Evolutionary conservation across 1,140 invertebrate species (phyloP).

Genomic region (Sitodiplosis mosellana): DNA sequence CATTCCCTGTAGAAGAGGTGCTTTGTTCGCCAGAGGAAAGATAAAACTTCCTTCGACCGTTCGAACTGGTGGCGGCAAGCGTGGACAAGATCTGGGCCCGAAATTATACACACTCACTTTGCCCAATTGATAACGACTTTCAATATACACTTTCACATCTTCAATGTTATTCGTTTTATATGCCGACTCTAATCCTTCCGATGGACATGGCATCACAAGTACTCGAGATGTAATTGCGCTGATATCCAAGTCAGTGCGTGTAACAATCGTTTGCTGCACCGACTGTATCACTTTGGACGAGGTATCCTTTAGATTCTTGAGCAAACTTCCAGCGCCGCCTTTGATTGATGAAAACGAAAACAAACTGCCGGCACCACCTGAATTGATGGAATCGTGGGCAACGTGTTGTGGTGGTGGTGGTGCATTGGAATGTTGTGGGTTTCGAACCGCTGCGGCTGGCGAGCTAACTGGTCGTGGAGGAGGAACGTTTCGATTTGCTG

Average conservation of each 20-base stretch:
- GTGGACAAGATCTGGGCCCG: conserved; percentile 32
- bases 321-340: conserved; percentile 66
- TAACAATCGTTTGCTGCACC: conserved; percentile 79
- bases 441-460: too few species aligned
- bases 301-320: conserved; percentile 91
- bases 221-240: conserved; percentile 78
- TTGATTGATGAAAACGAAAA: conserved; percentile 64
- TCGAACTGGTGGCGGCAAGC: conserved; percentile 33
- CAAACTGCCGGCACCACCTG: conserved; percentile 15
- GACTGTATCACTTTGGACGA: conserved; percentile 93
- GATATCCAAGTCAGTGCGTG: conserved; percentile 71
- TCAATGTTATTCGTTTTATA: conserved; percentile 87
- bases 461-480: conserved; percentile 14
- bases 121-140: conserved; percentile 50
- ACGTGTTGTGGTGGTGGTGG: conserved; percentile 11
- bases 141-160: conserved; percentile 60
- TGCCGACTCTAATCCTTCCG: conserved; percentile 82
- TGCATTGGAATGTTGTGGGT: conserved; percentile 3
- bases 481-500: conserved; percentile 15
- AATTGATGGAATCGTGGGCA: conserved; percentile 7
- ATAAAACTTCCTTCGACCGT: conserved; percentile 48
- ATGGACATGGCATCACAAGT: conserved; percentile 83
- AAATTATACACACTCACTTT: conserved; percentile 70
- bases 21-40: conserved; percentile 34
- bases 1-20: conserved; percentile 57